Base-by-base conservation (phyloP, 2,888 invertebrate species). In the Dusona sp. region DNA sequence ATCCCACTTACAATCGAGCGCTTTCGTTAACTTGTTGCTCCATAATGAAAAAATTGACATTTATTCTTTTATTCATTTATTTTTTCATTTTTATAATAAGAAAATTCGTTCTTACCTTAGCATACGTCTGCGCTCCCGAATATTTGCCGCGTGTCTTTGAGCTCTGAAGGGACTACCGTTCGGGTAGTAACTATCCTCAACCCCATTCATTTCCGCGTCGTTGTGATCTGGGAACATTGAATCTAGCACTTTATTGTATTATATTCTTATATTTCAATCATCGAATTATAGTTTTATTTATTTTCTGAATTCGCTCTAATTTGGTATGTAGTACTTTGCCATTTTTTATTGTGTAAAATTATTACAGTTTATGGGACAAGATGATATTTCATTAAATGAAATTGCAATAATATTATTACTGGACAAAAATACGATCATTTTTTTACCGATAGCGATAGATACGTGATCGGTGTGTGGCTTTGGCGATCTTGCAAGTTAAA, bases 111-210 rank as follows among this genome's bases (percentile, higher is more conserved):
- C 91, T 93, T 97, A 98, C 97, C 98, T 98, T 96, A 99, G 97
- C 99, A 99, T 99, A 94, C 99, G 97, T 95, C 99, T 98, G 94
- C 99, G 96, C 95, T 99, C 99, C 90, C 99, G 96, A 89, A 99
- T 98, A 95, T 99, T 99, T 85, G 99, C 98, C 3, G 99, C 98
- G 90, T 98, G 98, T 87, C 98, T 96, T 94, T 98, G 98, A 88
- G 98, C 97, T 92, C 98, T 96, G 94, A 98, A 98, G 7, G 97
- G 97, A 7, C 97, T 97, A 1, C 97, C 96, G 79, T 96, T 96
- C 89, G 96, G 96, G 87, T 96, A 96, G 92, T 96, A 97, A 64
- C 94, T 94, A 74, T 94, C 94, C 90, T 95, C 92, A 92, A 94
- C 86, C 91, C 93, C 95, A 90, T 92, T 93, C 85, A 92, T 91